Evolutionary conservation across 1,140 invertebrate species (phyloP).

Genomic region (Paraescarpia echinospica): DNA sequence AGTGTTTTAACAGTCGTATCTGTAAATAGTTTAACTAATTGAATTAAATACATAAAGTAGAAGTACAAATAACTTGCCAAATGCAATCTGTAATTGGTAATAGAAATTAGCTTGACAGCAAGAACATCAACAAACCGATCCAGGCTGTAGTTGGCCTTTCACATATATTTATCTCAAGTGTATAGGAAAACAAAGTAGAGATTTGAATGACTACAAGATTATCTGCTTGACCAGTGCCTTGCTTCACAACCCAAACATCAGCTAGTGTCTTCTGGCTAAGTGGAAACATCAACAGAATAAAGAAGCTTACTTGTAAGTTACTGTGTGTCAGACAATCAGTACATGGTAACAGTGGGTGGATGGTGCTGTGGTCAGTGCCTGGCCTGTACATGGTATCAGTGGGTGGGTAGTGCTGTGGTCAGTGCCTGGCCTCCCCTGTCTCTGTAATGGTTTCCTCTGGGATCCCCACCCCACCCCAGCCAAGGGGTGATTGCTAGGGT

Average conservation of each 20-base stretch:
- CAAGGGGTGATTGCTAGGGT: background rate
- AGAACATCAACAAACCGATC: background rate
- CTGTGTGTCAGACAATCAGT: too few species aligned
- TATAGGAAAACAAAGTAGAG: background rate
- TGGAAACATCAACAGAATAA: background rate
- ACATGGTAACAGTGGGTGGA: background rate
- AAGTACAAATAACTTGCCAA: background rate
- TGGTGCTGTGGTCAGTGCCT: background rate
- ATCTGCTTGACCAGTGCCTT: background rate
- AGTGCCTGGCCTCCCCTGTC: background rate
- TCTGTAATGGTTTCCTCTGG: background rate
- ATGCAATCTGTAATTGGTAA: background rate
- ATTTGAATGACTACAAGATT: background rate
- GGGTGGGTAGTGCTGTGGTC: background rate
- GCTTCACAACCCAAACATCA: background rate
- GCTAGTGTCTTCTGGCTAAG: background rate
- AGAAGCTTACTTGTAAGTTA: background rate
- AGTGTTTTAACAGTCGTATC: background rate
- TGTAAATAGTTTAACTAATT: background rate
- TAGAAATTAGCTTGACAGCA: background rate
- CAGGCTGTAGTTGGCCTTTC: background rate
- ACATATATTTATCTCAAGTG: background rate
- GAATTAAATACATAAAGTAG: background rate
- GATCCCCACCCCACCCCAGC: background rate
- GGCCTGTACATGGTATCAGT: background rate